Base-by-base conservation (phyloP, 2,113 vertebrate species). In the Ochotona curzoniae region DNA sequence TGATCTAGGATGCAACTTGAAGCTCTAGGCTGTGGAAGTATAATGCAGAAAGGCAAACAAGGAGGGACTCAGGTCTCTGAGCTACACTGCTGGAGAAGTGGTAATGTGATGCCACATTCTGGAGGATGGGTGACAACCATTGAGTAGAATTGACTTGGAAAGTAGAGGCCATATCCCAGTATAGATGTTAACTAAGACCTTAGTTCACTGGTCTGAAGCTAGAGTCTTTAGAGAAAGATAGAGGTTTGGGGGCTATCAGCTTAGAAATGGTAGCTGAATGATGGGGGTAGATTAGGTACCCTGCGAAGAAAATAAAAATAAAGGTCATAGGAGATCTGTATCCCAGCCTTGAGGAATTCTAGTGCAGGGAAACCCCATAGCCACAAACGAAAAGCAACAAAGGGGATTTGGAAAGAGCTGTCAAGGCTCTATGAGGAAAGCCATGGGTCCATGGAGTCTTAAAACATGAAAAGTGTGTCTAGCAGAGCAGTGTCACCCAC, bases 221-320 rank as follows among this genome's bases (percentile, higher is more conserved):
- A 60, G 76, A 44, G 35, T 82, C 63, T 91, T 38, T 44, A 23
- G 57, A 91, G 79, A 79, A 88, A 89, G 63, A 66, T 32, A 51
- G 7, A 25, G 30, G 1, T 86, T 87, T 47, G 54, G 21, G 26
- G 71, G 38, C 25, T 92, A 18, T 47, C 49, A 10, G 15, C 70
- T n/a, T 8, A 87, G 38, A 90, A 14, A 44, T 12, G 25, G 61
- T 15, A 44, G 61, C 1, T 35, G 54, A 51, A 87, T 54, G 66
- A 44, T n/a, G 63, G 26, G n/a, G 78, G 8, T 49, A 10, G 18
- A 76, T 73, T 47, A 35, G 64, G 38, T 20, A 75, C 57, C 15
- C 51, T 61, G 70, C 78, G 57, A 30, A 96, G 28, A 78, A n/a
- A 60, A 14, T 14, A 26, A 79, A 74, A n/a, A 32, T 8, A 57